Evolutionary conservation across 2,888 invertebrate species (phyloP).

Genomic region (Drosophila anomalipes): DNA sequence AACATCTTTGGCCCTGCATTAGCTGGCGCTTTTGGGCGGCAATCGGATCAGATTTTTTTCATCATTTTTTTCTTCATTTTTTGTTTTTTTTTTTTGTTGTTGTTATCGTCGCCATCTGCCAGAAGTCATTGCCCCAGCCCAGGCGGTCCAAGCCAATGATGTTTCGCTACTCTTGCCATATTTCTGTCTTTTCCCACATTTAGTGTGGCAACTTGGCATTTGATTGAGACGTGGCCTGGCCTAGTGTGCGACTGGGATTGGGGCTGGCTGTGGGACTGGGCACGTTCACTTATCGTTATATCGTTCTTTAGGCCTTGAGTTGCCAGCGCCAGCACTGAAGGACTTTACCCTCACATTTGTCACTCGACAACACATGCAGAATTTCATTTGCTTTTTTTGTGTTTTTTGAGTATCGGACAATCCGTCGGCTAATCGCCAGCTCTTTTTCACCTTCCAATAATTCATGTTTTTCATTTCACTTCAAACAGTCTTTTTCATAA

Average conservation of each 20-base stretch:
- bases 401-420: slow-evolving; percentile 5
- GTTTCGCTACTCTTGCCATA: slow-evolving; percentile 21
- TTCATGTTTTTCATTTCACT: not conserved
- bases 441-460: not conserved
- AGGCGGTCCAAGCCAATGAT: slow-evolving; percentile 23
- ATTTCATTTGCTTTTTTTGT: slow-evolving; percentile 3
- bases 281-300: slow-evolving; percentile 49
- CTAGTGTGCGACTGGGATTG: not conserved
- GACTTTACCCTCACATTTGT: slow-evolving; percentile 46
- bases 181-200: slow-evolving; percentile 41
- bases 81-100: not conserved
- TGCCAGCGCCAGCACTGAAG: slow-evolving; percentile 25
- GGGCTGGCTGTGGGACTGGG: slow-evolving; percentile 3
- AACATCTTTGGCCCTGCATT: slow-evolving; percentile 53
- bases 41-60: slow-evolving; percentile 30
- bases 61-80: not conserved
- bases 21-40: slow-evolving; percentile 33
- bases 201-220: slow-evolving; percentile 59
- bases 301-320: slow-evolving; percentile 39
- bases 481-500: not conserved
- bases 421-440: slow-evolving; percentile 14
- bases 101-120: slow-evolving; percentile 32
- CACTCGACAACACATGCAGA: slow-evolving; percentile 42
- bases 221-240: slow-evolving; percentile 37
- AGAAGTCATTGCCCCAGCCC: slow-evolving; percentile 42